phyloP scores from a whole-genome alignment of 2,797 vertebrate genomes.

The Decapterus maruadsi region DNA sequence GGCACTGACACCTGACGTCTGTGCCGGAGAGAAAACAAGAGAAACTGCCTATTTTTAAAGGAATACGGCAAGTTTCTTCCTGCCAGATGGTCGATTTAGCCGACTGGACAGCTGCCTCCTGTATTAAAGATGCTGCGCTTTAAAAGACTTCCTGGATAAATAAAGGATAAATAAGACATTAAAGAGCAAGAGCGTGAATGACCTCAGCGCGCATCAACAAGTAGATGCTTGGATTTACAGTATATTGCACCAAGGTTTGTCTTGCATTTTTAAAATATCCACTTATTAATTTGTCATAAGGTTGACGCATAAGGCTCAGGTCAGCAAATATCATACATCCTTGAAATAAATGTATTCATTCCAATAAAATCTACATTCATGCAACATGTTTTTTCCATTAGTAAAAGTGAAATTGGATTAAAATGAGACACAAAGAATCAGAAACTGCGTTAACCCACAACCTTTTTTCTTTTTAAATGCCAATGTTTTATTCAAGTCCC shows the following conservation, averaged over 20 bases:
- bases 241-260: slow-evolving; percentile 2
- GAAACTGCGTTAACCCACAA: accelerated
- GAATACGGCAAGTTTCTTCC: neutral
- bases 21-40: neutral
- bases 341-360: slow-evolving; percentile 2
- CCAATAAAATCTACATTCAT: neutral
- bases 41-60: neutral
- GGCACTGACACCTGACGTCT: neutral
- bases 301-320: neutral
- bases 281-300: neutral
- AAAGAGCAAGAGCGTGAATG: slow-evolving; percentile 17
- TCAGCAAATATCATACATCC: neutral
- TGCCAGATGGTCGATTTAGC: neutral
- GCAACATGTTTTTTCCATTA: neutral
- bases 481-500: slow-evolving; percentile 5
- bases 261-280: neutral
- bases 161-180: neutral
- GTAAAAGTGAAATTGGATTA: neutral
- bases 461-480: neutral
- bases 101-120: neutral
- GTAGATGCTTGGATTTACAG: slow-evolving; percentile 6
- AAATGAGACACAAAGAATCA: neutral
- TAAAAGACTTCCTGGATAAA: neutral
- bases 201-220: neutral
- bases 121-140: neutral